Evolutionary conservation across 2,797 vertebrate genomes (phyloP).

Genomic region (Mallotus villosus): DNA sequence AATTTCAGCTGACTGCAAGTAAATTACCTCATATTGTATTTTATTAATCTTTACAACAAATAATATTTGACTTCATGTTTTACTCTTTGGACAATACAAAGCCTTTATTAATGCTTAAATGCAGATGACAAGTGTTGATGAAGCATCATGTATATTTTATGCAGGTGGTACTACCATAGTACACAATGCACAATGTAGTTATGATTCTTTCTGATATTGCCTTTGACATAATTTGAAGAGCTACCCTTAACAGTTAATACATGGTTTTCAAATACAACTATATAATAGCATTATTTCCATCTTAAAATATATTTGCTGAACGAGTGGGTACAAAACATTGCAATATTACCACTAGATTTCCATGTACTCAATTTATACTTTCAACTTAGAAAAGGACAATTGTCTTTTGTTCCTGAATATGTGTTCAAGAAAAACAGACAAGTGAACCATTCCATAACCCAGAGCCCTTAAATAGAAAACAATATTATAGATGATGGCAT

Average conservation of each 20-base stretch:
- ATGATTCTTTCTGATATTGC: slow-evolving; percentile 70
- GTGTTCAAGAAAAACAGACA: slow-evolving; percentile 62
- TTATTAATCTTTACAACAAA: slow-evolving; percentile 65
- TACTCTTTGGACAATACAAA: slow-evolving; percentile 64
- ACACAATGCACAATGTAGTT: slow-evolving; percentile 74
- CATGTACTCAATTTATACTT: slow-evolving; percentile 65
- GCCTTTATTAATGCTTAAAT: slow-evolving; percentile 68
- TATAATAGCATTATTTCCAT: slow-evolving; percentile 74
- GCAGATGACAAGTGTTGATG: slow-evolving; percentile 65
- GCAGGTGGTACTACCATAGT: slow-evolving; percentile 68
- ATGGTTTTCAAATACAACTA: slow-evolving; percentile 77
- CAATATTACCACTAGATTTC: slow-evolving; percentile 76
- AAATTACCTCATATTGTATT: slow-evolving; percentile 42
- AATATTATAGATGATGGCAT: slow-evolving; percentile 3
- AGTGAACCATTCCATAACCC: slow-evolving; percentile 65
- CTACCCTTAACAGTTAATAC: slow-evolving; percentile 72
- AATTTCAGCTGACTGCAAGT: slow-evolving; percentile 25
- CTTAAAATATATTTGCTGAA: slow-evolving; percentile 77
- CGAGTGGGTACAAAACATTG: slow-evolving; percentile 73
- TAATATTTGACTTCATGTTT: slow-evolving; percentile 64
- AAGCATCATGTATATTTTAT: slow-evolving; percentile 66
- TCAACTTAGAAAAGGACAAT: slow-evolving; percentile 64
- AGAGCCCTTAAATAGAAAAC: slow-evolving; percentile 60
- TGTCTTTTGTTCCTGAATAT: slow-evolving; percentile 38
- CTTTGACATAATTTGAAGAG: slow-evolving; percentile 71